These are phyloP conservation scores for Grammomys dolichurus DNA, from an alignment of 2,113 vertebrate species.

Conservation along the genomic window DNA sequence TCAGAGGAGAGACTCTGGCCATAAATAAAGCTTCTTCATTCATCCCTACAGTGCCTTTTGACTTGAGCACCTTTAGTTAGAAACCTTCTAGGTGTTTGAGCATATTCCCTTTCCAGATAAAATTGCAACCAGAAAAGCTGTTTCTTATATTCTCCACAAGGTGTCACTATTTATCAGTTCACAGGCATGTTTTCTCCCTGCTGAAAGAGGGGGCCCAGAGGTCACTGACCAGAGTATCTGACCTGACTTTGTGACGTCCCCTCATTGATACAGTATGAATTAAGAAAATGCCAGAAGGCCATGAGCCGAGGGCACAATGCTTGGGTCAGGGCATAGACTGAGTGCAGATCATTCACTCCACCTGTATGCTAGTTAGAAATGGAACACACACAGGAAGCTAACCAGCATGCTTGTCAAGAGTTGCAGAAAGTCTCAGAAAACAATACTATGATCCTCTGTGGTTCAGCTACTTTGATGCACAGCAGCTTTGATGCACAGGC, in stretches of 20 bases:
- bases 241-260: background rate
- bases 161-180: slow-evolving; percentile 25
- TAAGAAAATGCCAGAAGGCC: background rate
- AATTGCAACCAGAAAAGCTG: background rate
- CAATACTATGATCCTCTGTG: background rate
- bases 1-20: background rate
- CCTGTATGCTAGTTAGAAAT: background rate
- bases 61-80: background rate
- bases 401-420: background rate
- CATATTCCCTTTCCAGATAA: background rate
- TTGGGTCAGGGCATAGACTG: background rate
- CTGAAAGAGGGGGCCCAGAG: background rate
- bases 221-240: background rate
- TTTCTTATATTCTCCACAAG: slow-evolving; percentile 24
- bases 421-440: background rate
- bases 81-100: no score
- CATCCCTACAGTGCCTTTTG: background rate
- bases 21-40: background rate
- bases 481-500: no score
- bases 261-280: background rate
- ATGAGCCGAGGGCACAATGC: accelerated
- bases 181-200: background rate
- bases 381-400: background rate
- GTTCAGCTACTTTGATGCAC: background rate
- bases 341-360: no score